Evolutionary conservation across 2,797 vertebrate genomes (phyloP), one percentile per base, ranked within the genome.

Genomic region (Phylloscopus collybita): DNA sequence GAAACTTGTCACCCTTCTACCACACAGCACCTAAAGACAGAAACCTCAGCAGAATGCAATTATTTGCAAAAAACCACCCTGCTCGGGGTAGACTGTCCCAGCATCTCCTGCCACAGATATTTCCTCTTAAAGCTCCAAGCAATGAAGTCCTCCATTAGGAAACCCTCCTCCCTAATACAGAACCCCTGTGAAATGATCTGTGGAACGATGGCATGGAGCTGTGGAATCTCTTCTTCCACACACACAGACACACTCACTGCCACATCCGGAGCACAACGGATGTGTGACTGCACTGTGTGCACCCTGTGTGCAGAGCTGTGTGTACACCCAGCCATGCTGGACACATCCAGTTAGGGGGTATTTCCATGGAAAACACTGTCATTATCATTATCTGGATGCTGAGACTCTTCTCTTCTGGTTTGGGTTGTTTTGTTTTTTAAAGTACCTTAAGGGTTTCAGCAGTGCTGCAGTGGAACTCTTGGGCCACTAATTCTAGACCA

Each of bases 341-440:
- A 23, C 6, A 42, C 12, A 47, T 15, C 42, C 53, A 34, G 0
- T 6, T 1, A 18, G 2, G 30, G 10, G 4, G 1, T 2, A 10
- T 6, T 25, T 53, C n/a, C 56, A 22, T 8, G 11, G 26, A 54
- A 23, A 80, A 10, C 2, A 36, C 2, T 25, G 19, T 5, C 17
- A 26, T 16, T 9, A 16, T 9, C n/a, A 29, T 6, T 21, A 45
- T 42, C 22, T 60, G 5, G 5, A 10, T 29, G 42, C 4, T 65
- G 10, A 36, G 70, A 80, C 9, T 8, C 59, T 61, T 42, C 23
- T 49, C 20, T 19, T 16, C 16, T 17, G 34, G 11, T 45, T 45
- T 42, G 5, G 9, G 13, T 44, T 45, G 17, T 44, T 56, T 56
- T 40, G 34, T 45, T 34, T 11, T 16, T 5, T 5, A 67, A 34